A percentile compares a stretch with the other conserved stretches of the same genome.
These are phyloP conservation scores for Pachymerium ferrugineum DNA, from an alignment of 2,888 invertebrate genomes.

Conservation along the genomic window DNA sequence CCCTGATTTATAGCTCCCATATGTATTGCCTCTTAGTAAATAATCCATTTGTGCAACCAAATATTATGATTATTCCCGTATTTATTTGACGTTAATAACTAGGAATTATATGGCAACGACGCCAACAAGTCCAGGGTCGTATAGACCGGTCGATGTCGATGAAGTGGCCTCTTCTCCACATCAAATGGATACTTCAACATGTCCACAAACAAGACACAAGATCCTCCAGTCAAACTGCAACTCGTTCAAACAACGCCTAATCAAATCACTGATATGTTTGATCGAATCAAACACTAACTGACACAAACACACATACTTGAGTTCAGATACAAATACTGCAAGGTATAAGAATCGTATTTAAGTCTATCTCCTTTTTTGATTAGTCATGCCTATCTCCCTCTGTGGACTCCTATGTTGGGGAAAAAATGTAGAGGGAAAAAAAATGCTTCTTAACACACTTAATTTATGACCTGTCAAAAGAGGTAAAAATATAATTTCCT, in stretches of 20 bases:
- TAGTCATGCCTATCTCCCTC: too few species aligned
- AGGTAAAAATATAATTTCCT: too few species aligned
- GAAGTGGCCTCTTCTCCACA: not conserved
- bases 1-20: not conserved
- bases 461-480: too few species aligned
- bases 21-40: not conserved
- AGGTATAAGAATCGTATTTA: too few species aligned
- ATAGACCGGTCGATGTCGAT: not conserved
- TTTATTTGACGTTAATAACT: not conserved
- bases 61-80: not conserved
- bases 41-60: constrained; percentile 1
- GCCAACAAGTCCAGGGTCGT: not conserved
- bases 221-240: not conserved
- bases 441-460: too few species aligned
- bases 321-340: too few species aligned
- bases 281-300: not conserved
- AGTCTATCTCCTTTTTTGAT: too few species aligned
- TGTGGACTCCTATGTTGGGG: too few species aligned
- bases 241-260: constrained; percentile 8
- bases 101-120: not conserved
- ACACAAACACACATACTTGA: not conserved
- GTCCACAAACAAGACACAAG: constrained; percentile 1
- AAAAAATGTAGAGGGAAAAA: too few species aligned
- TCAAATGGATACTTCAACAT: constrained; percentile 15
- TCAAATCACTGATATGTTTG: constrained; percentile 5